Conservation (phyloP, 2,888 invertebrate species). For the Drosophila paramelanica region DNA sequence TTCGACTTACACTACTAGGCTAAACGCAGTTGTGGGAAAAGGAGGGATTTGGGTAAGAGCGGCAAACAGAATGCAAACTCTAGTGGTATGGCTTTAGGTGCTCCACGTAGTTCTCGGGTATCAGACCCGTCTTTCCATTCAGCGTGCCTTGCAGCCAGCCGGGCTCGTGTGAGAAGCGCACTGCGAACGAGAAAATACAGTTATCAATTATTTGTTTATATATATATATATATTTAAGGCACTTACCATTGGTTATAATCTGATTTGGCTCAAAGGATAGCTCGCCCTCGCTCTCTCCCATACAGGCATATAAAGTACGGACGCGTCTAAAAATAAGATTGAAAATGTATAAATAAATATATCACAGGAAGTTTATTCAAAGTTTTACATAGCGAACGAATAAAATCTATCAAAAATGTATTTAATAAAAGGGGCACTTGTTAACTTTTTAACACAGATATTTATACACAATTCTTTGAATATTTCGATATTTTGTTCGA, state of each 20-base stretch:
- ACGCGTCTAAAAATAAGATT: slow-evolving; percentile 88
- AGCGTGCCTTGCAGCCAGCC: slow-evolving; percentile 99
- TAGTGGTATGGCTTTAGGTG: slow-evolving; percentile 84
- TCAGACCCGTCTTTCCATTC: slow-evolving; percentile 95
- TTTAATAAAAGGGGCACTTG: too few species aligned
- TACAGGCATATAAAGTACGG: slow-evolving; percentile 97
- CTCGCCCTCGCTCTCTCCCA: slow-evolving; percentile 98
- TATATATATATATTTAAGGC: not conserved
- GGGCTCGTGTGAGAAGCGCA: slow-evolving; percentile 95
- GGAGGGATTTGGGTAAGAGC: slow-evolving; percentile 2
- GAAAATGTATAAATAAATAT: not conserved
- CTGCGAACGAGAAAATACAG: slow-evolving; percentile 84
- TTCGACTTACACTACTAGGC: slow-evolving; percentile 35
- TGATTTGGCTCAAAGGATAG: slow-evolving; percentile 99
- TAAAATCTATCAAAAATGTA: too few species aligned
- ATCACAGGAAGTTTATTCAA: too few species aligned
- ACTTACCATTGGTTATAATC: slow-evolving; percentile 96
- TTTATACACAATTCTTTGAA: too few species aligned
- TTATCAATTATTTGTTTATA: too few species aligned
- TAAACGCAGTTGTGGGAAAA: slow-evolving; percentile 5
- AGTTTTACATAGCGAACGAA: too few species aligned
- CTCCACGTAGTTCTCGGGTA: slow-evolving; percentile 99
- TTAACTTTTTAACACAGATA: too few species aligned
- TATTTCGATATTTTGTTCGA: too few species aligned
- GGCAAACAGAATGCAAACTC: slow-evolving; percentile 18